A percentile compares a stretch with the other conserved stretches of the same genome.
Conservation (phyloP, 2,888 invertebrate genomes). For the Alloscopus bannaensis region DNA sequence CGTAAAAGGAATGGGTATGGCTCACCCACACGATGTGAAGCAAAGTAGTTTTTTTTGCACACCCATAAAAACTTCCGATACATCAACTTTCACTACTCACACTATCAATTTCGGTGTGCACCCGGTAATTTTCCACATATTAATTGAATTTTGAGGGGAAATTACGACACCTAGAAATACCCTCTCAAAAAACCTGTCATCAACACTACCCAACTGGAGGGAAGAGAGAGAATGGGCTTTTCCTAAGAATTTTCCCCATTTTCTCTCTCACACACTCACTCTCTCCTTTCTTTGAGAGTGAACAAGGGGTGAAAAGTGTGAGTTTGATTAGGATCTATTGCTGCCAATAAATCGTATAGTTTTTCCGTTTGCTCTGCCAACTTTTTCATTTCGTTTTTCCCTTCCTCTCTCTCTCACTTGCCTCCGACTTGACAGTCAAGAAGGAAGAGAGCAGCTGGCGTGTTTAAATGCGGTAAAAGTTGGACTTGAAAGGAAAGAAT, state of each 20-base stretch:
- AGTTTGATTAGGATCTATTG: constrained; percentile 62
- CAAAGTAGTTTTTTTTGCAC: too few species aligned
- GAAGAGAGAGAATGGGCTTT: too few species aligned
- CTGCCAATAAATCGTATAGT: constrained; percentile 60
- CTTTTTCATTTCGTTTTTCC: constrained; percentile 41
- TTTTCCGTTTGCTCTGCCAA: constrained; percentile 44
- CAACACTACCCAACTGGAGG: constrained; percentile 32
- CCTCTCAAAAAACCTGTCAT: constrained; percentile 60
- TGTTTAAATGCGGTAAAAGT: constrained; percentile 59
- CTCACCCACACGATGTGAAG: too few species aligned
- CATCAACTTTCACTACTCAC: constrained; percentile 9
- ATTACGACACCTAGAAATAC: constrained; percentile 52
- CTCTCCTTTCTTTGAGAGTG: constrained; percentile 18
- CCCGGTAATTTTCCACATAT: constrained; percentile 58
- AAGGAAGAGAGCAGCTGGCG: constrained; percentile 48
- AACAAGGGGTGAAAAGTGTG: constrained; percentile 60
- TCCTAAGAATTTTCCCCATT: constrained; percentile 7
- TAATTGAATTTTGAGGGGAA: constrained; percentile 60
- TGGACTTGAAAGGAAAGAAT: constrained; percentile 52
- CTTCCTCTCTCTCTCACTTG: too few species aligned
- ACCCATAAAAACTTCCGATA: constrained; percentile 10
- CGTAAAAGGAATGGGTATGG: not conserved
- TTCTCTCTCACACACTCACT: not conserved
- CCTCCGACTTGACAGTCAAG: constrained; percentile 49
- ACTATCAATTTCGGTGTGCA: constrained; percentile 39